Conservation (phyloP, 92 coral and sea anemone genomes). For the Heteractis magnifica region DNA sequence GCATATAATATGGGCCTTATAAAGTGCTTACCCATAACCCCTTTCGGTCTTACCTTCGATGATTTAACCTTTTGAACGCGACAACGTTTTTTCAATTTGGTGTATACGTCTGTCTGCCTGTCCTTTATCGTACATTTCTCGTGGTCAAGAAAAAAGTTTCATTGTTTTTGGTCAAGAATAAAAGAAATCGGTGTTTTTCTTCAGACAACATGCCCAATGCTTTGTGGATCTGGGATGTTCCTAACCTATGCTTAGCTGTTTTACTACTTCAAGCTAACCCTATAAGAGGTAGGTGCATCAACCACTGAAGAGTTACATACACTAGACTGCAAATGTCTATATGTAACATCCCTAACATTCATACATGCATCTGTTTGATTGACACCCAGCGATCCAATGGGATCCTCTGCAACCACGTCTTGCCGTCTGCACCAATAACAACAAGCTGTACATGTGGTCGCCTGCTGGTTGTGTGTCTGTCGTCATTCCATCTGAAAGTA, state of each 20-base stretch:
- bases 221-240: constrained; percentile 93
- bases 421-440: constrained; percentile 83
- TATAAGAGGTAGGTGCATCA: constrained; percentile 66
- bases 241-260: constrained; percentile 82
- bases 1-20: too few relatives aligned
- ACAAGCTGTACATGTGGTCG: constrained; percentile 95
- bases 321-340: too few relatives aligned
- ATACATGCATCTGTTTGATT: background rate
- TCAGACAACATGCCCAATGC: constrained; percentile 96
- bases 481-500: constrained; percentile 95
- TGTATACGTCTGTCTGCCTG: background rate
- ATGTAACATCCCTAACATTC: too few relatives aligned
- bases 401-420: constrained; percentile 87
- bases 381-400: constrained; percentile 75
- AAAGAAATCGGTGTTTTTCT: background rate
- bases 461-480: constrained; percentile 98
- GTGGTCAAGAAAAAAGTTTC: background rate
- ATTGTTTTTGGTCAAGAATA: background rate
- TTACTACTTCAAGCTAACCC: constrained; percentile 74
- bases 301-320: too few relatives aligned
- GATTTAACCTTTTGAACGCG: too few relatives aligned
- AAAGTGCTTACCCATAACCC: too few relatives aligned
- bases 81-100: too few relatives aligned
- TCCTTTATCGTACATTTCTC: too few relatives aligned
- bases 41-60: too few relatives aligned